Evolutionary conservation across 2,113 vertebrate genomes (phyloP).

Genomic region (Menura novaehollandiae): DNA sequence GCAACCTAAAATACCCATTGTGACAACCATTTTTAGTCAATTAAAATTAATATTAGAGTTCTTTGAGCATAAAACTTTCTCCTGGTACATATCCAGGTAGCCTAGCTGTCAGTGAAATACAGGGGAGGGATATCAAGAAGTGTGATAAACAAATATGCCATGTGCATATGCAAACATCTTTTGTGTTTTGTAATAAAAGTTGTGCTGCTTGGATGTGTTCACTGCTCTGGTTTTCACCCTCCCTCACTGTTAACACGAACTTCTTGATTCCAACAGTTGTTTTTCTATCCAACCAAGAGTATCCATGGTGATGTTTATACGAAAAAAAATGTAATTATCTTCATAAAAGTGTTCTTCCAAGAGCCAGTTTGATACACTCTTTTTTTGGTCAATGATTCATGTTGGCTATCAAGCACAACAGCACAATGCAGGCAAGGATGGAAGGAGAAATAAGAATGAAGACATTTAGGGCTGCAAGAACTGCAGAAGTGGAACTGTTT

Average conservation of each 20-base stretch:
- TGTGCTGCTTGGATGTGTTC: neutral
- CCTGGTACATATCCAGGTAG: neutral
- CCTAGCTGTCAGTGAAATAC: neutral
- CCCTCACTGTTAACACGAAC: neutral
- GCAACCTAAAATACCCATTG: neutral
- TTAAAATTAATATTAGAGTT: neutral
- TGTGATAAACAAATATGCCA: neutral
- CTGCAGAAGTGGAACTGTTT: neutral
- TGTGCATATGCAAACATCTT: neutral
- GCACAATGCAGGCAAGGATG: neutral
- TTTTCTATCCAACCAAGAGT: neutral
- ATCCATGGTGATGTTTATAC: neutral
- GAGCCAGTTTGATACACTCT: neutral
- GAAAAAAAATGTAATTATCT: neutral
- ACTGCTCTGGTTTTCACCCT: neutral
- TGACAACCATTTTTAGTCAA: neutral
- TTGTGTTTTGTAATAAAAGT: neutral
- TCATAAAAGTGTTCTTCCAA: neutral
- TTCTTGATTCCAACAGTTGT: neutral
- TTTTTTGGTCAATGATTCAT: neutral
- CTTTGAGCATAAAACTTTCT: neutral
- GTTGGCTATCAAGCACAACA: neutral
- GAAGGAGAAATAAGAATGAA: neutral
- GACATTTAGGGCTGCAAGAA: neutral
- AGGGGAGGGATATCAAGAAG: neutral